Conservation (phyloP, 2,797 vertebrate species). For the Botia kubotai region DNA sequence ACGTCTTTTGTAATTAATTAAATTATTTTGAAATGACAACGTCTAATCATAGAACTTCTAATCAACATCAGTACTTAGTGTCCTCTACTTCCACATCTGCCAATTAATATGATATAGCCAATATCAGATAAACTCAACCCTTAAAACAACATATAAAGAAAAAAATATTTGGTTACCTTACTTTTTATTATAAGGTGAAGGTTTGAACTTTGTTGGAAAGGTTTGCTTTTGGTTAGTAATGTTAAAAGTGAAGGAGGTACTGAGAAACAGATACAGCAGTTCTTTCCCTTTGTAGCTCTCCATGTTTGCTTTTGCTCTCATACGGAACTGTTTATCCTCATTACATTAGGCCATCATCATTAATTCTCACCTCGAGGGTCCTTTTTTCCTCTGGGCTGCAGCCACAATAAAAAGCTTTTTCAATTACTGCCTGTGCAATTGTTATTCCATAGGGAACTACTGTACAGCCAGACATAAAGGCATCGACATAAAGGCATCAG, state of each 20-base stretch:
- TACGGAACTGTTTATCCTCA: slow-evolving; percentile 83
- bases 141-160: too few relatives aligned
- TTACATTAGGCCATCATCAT: slow-evolving; percentile 87
- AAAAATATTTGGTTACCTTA: neutral
- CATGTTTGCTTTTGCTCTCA: slow-evolving; percentile 64
- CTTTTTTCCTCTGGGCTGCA: slow-evolving; percentile 66
- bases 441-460: slow-evolving; percentile 86
- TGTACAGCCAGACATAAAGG: slow-evolving; percentile 76
- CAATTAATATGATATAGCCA: neutral
- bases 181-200: slow-evolving; percentile 61
- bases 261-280: slow-evolving; percentile 79
- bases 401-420: slow-evolving; percentile 85
- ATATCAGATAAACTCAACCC: too few relatives aligned
- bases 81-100: neutral
- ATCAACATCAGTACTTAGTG: too few relatives aligned
- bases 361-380: slow-evolving; percentile 87
- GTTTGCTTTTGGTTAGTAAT: slow-evolving; percentile 57
- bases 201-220: slow-evolving; percentile 10
- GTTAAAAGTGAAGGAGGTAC: slow-evolving; percentile 68
- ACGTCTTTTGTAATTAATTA: too few relatives aligned
- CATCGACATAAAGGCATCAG: slow-evolving; percentile 57
- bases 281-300: slow-evolving; percentile 61
- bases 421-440: slow-evolving; percentile 81
- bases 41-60: too few relatives aligned
- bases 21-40: neutral